Evolutionary conservation across 2,797 vertebrate genomes (phyloP).

Genomic region (Melanotaenia nigrans): DNA sequence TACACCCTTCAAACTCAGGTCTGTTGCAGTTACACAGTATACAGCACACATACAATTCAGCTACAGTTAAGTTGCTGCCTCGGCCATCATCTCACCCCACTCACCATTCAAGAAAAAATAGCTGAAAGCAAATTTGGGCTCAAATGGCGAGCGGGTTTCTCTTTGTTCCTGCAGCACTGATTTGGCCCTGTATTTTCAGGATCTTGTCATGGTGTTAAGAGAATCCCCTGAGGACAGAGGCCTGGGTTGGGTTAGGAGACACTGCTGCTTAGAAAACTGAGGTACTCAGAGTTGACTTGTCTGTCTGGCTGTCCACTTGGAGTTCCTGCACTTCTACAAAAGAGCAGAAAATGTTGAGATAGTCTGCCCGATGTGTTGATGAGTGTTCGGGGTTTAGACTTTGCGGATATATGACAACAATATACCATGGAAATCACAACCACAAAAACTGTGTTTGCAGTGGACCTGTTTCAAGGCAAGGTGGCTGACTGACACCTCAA

Average conservation of each 20-base stretch:
- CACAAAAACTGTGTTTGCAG: constrained; percentile 64
- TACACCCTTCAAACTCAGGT: constrained; percentile 36
- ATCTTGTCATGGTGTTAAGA: constrained; percentile 47
- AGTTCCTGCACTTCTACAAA: constrained; percentile 63
- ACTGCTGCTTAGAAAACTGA: constrained; percentile 74
- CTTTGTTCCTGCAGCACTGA: constrained; percentile 41
- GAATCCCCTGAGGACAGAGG: constrained; percentile 77
- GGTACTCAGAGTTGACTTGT: constrained; percentile 76
- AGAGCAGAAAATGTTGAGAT: constrained; percentile 56
- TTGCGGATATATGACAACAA: constrained; percentile 45
- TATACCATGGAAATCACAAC: constrained; percentile 53
- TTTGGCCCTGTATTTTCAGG: constrained; percentile 44
- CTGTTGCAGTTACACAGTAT: constrained; percentile 46
- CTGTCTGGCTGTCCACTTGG: constrained; percentile 56
- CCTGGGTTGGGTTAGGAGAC: constrained; percentile 58
- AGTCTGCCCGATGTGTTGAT: constrained; percentile 49
- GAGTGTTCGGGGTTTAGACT: constrained; percentile 50
- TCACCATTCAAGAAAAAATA: constrained; percentile 52
- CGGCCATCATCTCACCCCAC: constrained; percentile 12
- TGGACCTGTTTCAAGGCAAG: constrained; percentile 76
- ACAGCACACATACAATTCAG: constrained; percentile 56
- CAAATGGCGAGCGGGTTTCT: constrained; percentile 12
- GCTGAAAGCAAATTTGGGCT: constrained; percentile 61
- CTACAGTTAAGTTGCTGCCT: constrained; percentile 56
- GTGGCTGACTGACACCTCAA: constrained; percentile 68